A percentile compares a stretch with the other conserved stretches of the same genome.
Evolutionary conservation across 2,113 vertebrate species (phyloP).

Genomic region (Axis porcinus): DNA sequence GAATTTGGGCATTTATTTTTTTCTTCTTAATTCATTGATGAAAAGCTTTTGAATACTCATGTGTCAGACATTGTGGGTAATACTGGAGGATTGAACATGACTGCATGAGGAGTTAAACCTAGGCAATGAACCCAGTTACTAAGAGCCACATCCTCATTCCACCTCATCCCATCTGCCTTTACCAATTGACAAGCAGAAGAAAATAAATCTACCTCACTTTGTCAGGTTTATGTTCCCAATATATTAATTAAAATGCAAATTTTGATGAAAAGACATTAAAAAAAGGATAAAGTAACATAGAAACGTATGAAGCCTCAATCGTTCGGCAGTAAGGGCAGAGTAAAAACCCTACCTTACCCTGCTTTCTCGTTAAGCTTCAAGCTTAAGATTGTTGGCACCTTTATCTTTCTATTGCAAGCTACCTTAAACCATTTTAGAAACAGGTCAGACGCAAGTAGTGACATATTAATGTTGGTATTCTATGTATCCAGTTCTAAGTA

Average conservation of each 20-base stretch:
- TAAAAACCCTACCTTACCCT: fast-evolving
- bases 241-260: background rate
- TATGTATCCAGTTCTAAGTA: background rate
- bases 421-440: background rate
- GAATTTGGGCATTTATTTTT: background rate
- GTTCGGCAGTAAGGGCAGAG: fast-evolving
- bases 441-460: background rate
- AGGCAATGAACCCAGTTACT: background rate
- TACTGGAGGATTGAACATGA: background rate
- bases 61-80: background rate
- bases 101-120: background rate
- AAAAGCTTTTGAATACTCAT: background rate
- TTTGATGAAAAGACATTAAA: background rate
- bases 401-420: background rate
- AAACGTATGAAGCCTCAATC: background rate
- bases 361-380: background rate
- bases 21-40: background rate
- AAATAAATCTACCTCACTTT: background rate
- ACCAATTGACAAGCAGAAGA: background rate
- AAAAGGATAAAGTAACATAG: background rate
- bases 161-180: background rate
- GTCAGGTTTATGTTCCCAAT: background rate
- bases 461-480: background rate
- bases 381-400: background rate
- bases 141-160: too few species aligned